These are phyloP conservation scores for Aptenodytes forsteri DNA, from an alignment of 2,113 vertebrate genomes.

Conservation along the genomic window DNA sequence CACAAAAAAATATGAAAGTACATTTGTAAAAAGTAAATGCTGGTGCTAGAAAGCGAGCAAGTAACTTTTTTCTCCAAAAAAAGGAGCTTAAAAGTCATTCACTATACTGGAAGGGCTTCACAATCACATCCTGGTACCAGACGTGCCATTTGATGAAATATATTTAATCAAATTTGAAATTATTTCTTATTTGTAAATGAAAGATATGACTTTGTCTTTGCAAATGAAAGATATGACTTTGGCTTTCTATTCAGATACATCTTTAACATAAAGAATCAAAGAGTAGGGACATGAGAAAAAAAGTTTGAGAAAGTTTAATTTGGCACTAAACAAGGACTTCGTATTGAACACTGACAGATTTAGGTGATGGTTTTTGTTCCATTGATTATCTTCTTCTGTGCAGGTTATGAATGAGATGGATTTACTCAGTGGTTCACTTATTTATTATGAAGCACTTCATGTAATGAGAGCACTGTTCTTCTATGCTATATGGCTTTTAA, in stretches of 20 bases:
- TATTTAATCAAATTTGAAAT: not conserved
- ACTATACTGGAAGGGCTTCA: not conserved
- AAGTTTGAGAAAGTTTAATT: not conserved
- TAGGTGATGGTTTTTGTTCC: not conserved
- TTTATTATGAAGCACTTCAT: not conserved
- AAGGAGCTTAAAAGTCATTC: not conserved
- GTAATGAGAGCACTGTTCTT: not conserved
- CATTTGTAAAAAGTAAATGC: not conserved
- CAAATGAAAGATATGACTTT: not conserved
- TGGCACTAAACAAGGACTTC: not conserved
- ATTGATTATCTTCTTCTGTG: not conserved
- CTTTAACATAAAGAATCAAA: not conserved
- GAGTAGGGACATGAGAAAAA: not conserved
- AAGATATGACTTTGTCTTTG: not conserved
- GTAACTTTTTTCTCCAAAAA: not conserved
- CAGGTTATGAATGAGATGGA: not conserved
- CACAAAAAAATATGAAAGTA: not conserved
- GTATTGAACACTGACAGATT: not conserved
- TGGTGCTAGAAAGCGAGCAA: not conserved
- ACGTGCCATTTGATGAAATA: not conserved
- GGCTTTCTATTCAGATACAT: not conserved
- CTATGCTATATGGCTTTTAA: conserved; percentile 3
- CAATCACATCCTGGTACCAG: not conserved
- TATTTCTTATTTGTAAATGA: not conserved
- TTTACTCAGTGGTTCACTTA: not conserved